Conservation (phyloP, 2,113 vertebrate genomes). For the Sporophila hypoxantha region DNA sequence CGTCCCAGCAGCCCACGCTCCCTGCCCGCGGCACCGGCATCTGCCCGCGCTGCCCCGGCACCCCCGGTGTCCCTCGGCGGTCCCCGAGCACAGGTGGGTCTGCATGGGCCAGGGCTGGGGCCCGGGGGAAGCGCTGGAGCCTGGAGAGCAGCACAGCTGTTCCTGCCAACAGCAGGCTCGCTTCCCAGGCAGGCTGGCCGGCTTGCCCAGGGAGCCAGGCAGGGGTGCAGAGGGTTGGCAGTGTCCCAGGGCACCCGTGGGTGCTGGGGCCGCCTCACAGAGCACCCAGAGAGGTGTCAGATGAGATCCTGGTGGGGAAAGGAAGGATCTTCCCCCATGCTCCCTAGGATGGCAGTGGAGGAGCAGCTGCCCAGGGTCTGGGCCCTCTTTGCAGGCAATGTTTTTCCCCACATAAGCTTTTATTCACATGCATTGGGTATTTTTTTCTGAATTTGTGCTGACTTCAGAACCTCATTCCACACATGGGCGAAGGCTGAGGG, state of each 20-base stretch:
- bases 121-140: background rate
- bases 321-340: background rate
- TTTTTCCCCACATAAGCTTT: background rate
- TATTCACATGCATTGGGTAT: rapidly evolving
- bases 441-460: background rate
- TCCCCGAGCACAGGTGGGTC: rapidly evolving
- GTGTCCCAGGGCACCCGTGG: background rate
- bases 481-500: no score
- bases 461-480: background rate
- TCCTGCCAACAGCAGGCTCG: background rate
- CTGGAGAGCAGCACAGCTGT: background rate
- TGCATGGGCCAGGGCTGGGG: rapidly evolving
- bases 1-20: background rate
- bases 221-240: background rate
- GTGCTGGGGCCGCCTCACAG: background rate
- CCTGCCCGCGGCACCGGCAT: background rate
- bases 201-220: background rate
- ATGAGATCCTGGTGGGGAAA: background rate
- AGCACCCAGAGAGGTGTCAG: background rate
- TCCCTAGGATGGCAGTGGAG: rapidly evolving
- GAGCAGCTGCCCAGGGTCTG: background rate
- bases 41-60: rapidly evolving
- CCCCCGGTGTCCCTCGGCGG: rapidly evolving
- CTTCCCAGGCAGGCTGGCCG: background rate
- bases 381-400: background rate